Evolutionary conservation across 2,888 invertebrate species (phyloP), one percentile per base, ranked within the genome.

Genomic region (Pristionchus maxplancki): DNA sequence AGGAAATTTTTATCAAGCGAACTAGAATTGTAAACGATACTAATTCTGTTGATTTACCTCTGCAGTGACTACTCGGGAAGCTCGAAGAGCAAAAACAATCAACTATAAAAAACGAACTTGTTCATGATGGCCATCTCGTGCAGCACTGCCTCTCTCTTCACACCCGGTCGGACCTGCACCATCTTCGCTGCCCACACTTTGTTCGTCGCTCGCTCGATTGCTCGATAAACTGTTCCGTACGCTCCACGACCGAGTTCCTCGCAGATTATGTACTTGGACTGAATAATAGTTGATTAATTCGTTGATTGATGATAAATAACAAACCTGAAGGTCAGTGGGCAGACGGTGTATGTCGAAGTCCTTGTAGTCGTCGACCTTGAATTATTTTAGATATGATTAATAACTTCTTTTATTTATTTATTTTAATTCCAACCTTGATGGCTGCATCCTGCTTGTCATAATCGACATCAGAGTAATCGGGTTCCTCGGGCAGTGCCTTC

Each of bases 131-230:
- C 95, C 88, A 95, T 95, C 92, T 95, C 95, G 88, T 95, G 95
- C 20, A 95, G 91, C n/a, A 95, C 95, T 81, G 93, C 91, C 89
- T 95, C 95, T 88, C 95, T 95, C 92, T 95, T 95, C 50, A 93
- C 92, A 34, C 95, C 94, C 8, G 95, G 94, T 28, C 95, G 94
- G 83, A 95, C 95, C 90, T 94, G 94, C 88, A 95, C 95, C 91
- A 95, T 95, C 93, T 95, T 95, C 48, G 95, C 95, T 4, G 95
- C 95, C 95, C 95, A 95, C 90, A 95, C 95, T 91, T 95, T 95
- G 64, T 95, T 95, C 5, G 95, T 95, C 5, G 95, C 94, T 89
- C 94, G 91, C 92, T 95, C 95, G 44, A 95, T 95, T n/a, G 95
- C 95, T 37, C 95, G 92, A 90, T 95, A 95, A 6, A 95, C 95